Conservation (phyloP, 2,888 invertebrate genomes). For the Mythimna albipuncta region DNA sequence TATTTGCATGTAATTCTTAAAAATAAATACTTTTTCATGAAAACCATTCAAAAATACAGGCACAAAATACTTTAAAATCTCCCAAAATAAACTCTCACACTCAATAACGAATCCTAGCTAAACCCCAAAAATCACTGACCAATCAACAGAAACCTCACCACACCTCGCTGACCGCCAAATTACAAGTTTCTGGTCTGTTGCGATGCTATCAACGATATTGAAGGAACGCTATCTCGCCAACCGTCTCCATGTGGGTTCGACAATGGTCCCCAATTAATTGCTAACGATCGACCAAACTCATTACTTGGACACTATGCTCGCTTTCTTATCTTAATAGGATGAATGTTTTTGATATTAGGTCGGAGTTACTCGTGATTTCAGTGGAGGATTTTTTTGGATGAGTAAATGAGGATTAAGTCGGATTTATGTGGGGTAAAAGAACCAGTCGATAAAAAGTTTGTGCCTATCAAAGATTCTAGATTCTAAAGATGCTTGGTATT, state of each 20-base stretch:
- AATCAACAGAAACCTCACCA: constrained; percentile 1
- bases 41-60: not conserved
- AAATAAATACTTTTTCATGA: too few species aligned
- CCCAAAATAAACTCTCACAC: not conserved
- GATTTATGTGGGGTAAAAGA: too few species aligned
- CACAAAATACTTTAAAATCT: not conserved
- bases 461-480: too few species aligned
- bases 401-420: too few species aligned
- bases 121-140: not conserved
- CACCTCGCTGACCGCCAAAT: constrained; percentile 6
- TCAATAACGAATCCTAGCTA: not conserved
- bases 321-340: constrained; percentile 56
- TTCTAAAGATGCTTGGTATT: too few species aligned
- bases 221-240: constrained; percentile 46
- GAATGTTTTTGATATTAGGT: constrained; percentile 36
- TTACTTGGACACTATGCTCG: constrained; percentile 65
- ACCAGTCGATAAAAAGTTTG: too few species aligned
- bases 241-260: constrained; percentile 53
- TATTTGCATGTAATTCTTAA: too few species aligned
- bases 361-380: constrained; percentile 17
- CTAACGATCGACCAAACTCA: constrained; percentile 68
- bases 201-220: constrained; percentile 47
- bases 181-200: constrained; percentile 11
- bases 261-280: constrained; percentile 73
- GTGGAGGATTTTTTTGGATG: not conserved